Evolutionary conservation across 2,797 vertebrate species (phyloP), one percentile per base, ranked within the genome.

Genomic region (Oreortyx pictus): DNA sequence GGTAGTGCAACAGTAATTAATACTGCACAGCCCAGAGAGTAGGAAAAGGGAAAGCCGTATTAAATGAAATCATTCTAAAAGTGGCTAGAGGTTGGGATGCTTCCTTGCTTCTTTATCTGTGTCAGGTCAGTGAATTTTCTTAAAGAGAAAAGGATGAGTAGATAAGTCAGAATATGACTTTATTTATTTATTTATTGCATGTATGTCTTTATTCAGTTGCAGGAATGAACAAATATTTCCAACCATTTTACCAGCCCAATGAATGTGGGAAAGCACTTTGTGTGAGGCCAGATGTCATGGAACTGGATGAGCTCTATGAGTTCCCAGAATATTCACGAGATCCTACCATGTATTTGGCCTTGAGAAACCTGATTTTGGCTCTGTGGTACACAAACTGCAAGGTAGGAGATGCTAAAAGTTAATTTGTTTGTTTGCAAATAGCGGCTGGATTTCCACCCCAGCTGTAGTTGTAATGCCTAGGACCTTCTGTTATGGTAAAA

Each of bases 221-320:
- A 97, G 99, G 98, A 59, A 98, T 99, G 97, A 99, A 98, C 97
- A 98, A 98, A 1, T 99, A 99, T 96, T 99, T 99, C 96, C 99
- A 99, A 97, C 99, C 99, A 20, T 99, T 99, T 93, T 99, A 99
- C 94, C 99, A 99, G 97, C 99, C 99, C 41, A 99, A 99, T 7
- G 99, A 99, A 96, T 99, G 99, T 70, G 99, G 99, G 22, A 99
- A 99, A 97, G 99, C 99, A 83, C 98, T 99, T 88, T 99, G 99
- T n/a, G 99, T 99, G 87, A 97, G 99, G 85, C 99, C 99, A 0
- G 99, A 99, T 61, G 99, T 99, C 97, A 99, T 99, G 99, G 99
- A 99, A 97, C 97, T 99, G 88, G 99, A 99, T 56, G 99, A 99
- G 96, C 98, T 99, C 67, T 99, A 99, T 27, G 99, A 99, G 97